A percentile compares a stretch with the other conserved stretches of the same genome.
Conservation (phyloP, 2,888 invertebrate genomes). For the Ormia ochracea region DNA sequence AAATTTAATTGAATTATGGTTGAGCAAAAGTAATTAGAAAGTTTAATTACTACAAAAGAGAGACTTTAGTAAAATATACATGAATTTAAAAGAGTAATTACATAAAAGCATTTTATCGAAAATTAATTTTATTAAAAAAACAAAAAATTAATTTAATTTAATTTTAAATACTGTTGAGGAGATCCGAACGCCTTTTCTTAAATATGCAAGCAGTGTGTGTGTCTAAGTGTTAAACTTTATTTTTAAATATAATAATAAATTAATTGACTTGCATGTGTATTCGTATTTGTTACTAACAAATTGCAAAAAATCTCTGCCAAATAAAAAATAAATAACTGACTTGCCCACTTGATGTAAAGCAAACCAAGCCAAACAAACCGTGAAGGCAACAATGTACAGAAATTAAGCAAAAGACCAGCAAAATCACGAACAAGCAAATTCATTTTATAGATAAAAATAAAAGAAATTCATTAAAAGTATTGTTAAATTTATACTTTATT, state of each 20-base stretch:
- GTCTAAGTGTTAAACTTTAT: background rate
- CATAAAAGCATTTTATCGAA: too few relatives aligned
- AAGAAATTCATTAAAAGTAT: constrained; percentile 17
- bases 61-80: background rate
- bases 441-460: background rate
- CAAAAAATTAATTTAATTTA: background rate
- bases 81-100: too few relatives aligned
- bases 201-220: background rate
- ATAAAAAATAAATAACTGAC: background rate
- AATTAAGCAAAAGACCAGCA: background rate
- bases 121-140: background rate
- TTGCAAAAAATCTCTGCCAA: background rate
- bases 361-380: background rate
- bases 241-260: constrained; percentile 10
- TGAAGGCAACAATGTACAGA: background rate
- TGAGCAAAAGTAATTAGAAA: background rate
- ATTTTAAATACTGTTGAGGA: background rate
- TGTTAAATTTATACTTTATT: background rate
- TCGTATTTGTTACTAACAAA: constrained; percentile 15
- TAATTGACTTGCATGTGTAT: constrained; percentile 8
- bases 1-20: background rate
- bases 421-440: constrained; percentile 8
- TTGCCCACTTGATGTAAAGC: background rate
- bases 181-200: constrained; percentile 40
- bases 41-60: background rate